phyloP scores from a whole-genome alignment of 2,888 invertebrate species.

The Conchocele bisecta region DNA sequence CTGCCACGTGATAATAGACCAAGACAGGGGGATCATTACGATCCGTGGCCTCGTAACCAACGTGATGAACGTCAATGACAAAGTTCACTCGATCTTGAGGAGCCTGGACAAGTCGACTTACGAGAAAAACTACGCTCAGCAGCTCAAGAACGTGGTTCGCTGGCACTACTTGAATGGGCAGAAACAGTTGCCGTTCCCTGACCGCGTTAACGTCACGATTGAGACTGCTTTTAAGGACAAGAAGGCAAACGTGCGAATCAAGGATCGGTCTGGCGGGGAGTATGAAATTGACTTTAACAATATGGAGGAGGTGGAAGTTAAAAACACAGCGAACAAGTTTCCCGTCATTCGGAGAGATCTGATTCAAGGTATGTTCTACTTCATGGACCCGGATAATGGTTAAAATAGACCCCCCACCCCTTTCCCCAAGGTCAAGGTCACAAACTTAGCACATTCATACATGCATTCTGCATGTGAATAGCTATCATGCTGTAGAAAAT shows the following conservation, averaged over 20 bases:
- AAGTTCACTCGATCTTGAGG: conserved; percentile 3
- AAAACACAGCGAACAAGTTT: conserved; percentile 26
- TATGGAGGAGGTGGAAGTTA: conserved; percentile 52
- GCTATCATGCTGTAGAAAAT: no score
- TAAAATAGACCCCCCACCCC: no score
- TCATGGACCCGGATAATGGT: no score
- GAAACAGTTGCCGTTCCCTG: conserved; percentile 14
- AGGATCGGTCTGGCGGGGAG: conserved; percentile 30
- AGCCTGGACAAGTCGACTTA: conserved; percentile 9
- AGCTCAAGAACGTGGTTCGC: conserved; percentile 27
- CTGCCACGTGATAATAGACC: conserved; percentile 19
- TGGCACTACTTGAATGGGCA: conserved; percentile 41
- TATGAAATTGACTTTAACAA: conserved; percentile 55
- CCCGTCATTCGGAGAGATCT: conserved; percentile 52
- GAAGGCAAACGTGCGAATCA: conserved; percentile 24
- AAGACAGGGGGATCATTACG: conserved; percentile 2
- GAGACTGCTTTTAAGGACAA: conserved; percentile 54
- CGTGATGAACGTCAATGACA: conserved; percentile 7
- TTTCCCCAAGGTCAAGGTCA: no score
- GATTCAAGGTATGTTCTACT: conserved; percentile 48
- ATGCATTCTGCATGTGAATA: no score
- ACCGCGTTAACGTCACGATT: conserved; percentile 38
- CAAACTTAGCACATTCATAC: no score
- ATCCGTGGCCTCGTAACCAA: conserved; percentile 18
- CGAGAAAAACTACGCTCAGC: conserved; percentile 19